Conservation (phyloP, 2,888 invertebrate species). For the Habrosyne pyritoides region DNA sequence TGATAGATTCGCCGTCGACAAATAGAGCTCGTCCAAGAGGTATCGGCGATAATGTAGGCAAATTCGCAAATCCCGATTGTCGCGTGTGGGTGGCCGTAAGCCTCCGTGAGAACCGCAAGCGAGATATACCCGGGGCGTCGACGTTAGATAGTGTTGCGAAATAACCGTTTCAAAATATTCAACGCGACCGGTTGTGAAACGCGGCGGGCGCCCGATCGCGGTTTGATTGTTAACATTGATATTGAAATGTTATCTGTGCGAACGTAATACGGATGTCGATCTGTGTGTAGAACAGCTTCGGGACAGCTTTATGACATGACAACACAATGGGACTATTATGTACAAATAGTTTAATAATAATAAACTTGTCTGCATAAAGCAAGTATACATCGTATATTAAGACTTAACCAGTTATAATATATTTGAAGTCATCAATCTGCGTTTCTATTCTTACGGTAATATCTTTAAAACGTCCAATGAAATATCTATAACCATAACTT, state of each 20-base stretch:
- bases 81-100: conserved; percentile 49
- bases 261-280: conserved; percentile 15
- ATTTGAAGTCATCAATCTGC: too few relatives aligned
- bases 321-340: background rate
- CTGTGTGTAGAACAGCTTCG: background rate
- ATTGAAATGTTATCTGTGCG: conserved; percentile 31
- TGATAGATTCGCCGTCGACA: conserved; percentile 9
- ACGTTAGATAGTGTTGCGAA: conserved; percentile 41
- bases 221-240: conserved; percentile 38
- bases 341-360: background rate
- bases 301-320: conserved; percentile 1
- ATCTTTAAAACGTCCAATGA: too few relatives aligned
- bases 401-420: too few relatives aligned
- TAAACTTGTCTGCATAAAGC: background rate
- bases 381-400: background rate
- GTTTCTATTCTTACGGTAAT: too few relatives aligned
- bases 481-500: background rate
- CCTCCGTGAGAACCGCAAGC: conserved; percentile 49
- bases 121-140: conserved; percentile 28
- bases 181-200: conserved; percentile 33
- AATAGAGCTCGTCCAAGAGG: conserved; percentile 26
- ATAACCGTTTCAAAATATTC: conserved; percentile 49
- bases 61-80: conserved; percentile 51
- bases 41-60: conserved; percentile 44
- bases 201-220: conserved; percentile 15